Evolutionary conservation across 2,113 vertebrate genomes (phyloP), one percentile per base, ranked within the genome.

Genomic region (Motacilla tschutschensis): DNA sequence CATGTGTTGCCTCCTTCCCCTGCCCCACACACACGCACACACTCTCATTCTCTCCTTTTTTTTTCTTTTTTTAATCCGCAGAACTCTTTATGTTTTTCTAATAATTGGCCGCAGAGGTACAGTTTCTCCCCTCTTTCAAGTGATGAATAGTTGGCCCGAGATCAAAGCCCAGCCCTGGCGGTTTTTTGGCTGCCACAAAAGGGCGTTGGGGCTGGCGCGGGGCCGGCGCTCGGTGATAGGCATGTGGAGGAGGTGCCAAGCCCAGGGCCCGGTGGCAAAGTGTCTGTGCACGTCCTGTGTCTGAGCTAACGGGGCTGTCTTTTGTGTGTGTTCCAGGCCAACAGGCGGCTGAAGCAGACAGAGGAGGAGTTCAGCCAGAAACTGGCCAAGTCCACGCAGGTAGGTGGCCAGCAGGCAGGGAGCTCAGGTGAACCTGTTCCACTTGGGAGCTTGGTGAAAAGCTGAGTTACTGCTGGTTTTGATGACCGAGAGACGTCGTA

Each of bases 121-220:
- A 76, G 94, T 96, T 97, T 97, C 94, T 96, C 95, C 94, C 89
- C 95, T 97, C 98, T 98, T 98, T 98, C 97, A 98, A 98, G 98
- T 95, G 98, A 97, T 98, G 98, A 98, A 98, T 98, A 97, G 97
- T 97, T 99, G 98, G 98, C 98, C 63, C 4, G 58, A 94, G 97
- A 99, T 99, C 97, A 99, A 97, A 98, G 98, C 51, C 92, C 71
- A 95, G 96, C 91, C 96, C 96, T 74, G 93, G 97, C 93, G 95
- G 96, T 94, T 97, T 98, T 94, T 96, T 98, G 98, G 97, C 97
- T 96, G 97, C 98, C 97, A 93, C 97, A 94, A 86, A 97, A 97
- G 97, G 98, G 97, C 92, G 87, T 95, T 90, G 96, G 95, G 92
- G 93, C 95, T 98, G 98, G 98, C 96, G 8, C 24, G 2, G 85